Conservation (phyloP, 1,140 invertebrate species). For the Drosophila bipectinata region DNA sequence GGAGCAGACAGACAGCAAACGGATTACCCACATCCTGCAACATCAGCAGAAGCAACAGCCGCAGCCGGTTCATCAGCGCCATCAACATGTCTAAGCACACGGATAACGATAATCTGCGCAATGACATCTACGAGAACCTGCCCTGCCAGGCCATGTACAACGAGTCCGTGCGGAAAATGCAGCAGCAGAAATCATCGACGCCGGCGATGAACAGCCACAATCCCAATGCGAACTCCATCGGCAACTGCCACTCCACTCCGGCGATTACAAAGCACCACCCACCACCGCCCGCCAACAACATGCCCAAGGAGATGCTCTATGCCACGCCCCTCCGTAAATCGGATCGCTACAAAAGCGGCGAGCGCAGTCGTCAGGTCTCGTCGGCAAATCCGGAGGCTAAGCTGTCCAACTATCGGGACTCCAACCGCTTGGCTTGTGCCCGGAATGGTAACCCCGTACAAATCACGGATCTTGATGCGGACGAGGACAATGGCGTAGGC, state of each 20-base stretch:
- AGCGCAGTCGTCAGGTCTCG: constrained; percentile 57
- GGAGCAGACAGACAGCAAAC: constrained; percentile 33
- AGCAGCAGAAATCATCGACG: constrained; percentile 59
- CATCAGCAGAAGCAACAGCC: constrained; percentile 4
- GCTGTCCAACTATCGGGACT: constrained; percentile 68
- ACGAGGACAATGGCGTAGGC: constrained; percentile 49
- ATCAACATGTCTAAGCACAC: constrained; percentile 80
- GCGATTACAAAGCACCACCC: constrained; percentile 46
- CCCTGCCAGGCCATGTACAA: constrained; percentile 83
- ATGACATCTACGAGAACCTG: constrained; percentile 83
- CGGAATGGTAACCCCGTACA: constrained; percentile 75
- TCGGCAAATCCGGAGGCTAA: constrained; percentile 52
- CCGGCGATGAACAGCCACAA: constrained; percentile 55
- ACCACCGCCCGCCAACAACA: constrained; percentile 38
- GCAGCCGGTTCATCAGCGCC: constrained; percentile 32
- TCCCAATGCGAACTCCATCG: constrained; percentile 66
- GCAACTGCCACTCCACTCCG: constrained; percentile 59
- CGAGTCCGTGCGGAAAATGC: constrained; percentile 82
- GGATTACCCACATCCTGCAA: constrained; percentile 57
- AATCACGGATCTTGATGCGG: constrained; percentile 76
- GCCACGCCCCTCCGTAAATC: constrained; percentile 82
- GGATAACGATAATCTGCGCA: constrained; percentile 82
- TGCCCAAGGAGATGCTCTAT: constrained; percentile 83
- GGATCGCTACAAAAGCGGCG: constrained; percentile 83
- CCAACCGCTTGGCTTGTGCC: constrained; percentile 64